Percentiles rank a stretch among this genome's conserved stretches.
phyloP scores from a whole-genome alignment of 2,888 invertebrate species.

The Petrophora chlorosata region DNA sequence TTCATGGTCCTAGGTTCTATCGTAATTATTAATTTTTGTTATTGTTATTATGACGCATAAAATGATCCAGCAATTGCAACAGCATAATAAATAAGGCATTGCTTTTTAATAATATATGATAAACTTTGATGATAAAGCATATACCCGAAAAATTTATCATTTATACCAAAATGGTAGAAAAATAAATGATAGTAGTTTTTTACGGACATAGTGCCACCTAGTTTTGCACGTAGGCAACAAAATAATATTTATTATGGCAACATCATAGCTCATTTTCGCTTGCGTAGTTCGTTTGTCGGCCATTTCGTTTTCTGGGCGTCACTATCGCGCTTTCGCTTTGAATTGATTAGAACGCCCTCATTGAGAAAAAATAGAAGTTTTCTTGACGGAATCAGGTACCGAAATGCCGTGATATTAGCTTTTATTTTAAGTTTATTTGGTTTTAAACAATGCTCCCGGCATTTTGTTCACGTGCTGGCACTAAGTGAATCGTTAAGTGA shows the following conservation, averaged over 20 bases:
- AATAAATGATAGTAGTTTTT: no score
- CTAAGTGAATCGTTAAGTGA: constrained; percentile 32
- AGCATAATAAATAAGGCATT: no score
- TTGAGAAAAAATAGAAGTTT: constrained; percentile 68
- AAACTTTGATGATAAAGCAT: no score
- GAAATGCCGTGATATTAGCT: background rate
- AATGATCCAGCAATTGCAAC: no score
- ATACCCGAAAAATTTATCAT: no score
- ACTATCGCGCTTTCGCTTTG: constrained; percentile 54
- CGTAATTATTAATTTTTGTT: no score
- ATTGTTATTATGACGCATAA: no score
- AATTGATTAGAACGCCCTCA: constrained; percentile 77
- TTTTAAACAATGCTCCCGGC: background rate
- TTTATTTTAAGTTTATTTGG: background rate
- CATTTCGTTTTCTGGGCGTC: constrained; percentile 66
- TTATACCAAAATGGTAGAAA: no score
- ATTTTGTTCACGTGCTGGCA: constrained; percentile 4
- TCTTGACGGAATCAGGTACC: constrained; percentile 10
- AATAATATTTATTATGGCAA: constrained; percentile 11
- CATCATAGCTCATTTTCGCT: constrained; percentile 15
- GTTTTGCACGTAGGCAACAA: constrained; percentile 11
- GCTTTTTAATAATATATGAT: no score
- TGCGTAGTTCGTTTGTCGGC: constrained; percentile 54
- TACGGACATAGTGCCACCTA: no score
- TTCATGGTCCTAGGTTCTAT: no score